Conservation (phyloP, 2,797 vertebrate species). For the Muscicapa comitata region DNA sequence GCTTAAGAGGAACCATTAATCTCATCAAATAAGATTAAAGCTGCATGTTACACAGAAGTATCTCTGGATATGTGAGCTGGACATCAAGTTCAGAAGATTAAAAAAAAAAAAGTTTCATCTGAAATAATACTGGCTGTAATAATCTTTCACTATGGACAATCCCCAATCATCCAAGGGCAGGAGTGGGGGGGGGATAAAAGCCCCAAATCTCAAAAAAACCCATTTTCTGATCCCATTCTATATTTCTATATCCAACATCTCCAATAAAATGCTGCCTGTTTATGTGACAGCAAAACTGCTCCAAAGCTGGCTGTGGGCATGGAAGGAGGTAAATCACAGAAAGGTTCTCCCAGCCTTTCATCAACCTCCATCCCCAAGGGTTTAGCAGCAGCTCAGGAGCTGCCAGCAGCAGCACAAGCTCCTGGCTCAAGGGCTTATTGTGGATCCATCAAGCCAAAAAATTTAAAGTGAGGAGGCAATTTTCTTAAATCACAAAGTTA, state of each 20-base stretch:
- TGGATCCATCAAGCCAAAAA: neutral
- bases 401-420: neutral
- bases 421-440: neutral
- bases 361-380: neutral
- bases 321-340: neutral
- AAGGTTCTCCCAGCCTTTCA: neutral
- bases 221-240: neutral
- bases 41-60: neutral
- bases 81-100: neutral
- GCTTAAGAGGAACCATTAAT: neutral
- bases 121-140: neutral
- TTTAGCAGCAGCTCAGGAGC: neutral
- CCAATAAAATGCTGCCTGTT: neutral
- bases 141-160: neutral
- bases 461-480: neutral
- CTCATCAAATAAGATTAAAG: conserved; percentile 4
- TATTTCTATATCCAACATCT: neutral
- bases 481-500: neutral
- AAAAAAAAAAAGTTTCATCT: neutral
- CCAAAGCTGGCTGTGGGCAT: neutral
- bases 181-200: accelerated
- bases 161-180: neutral
- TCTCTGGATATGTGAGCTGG: neutral
- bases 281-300: neutral
- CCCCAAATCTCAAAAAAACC: accelerated